Base-by-base conservation (phyloP, 2,797 vertebrate species). In the Hoplostethus mediterraneus region DNA sequence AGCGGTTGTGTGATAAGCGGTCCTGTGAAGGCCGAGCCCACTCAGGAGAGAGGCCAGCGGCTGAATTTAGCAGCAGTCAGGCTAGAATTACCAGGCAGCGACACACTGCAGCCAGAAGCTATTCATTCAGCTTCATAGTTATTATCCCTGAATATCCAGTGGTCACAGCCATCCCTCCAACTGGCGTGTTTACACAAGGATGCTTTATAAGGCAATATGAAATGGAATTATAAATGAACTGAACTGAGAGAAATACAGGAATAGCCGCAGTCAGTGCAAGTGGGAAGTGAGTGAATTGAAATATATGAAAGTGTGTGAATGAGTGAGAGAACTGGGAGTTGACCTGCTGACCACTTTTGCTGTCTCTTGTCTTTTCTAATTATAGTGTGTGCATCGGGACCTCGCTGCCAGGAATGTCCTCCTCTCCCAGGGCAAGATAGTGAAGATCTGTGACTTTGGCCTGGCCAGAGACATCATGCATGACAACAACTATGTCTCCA, bases 371-470 rank as follows among this genome's bases (percentile, higher is more conserved):
- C 66, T 5, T 73, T 36, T 52, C 47, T 54, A 1, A 74, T 40
- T 70, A 25, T 83, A 99, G 98, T 99, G 98, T 72, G 98, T 99
- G 36, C 98, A 99, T 82, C 95, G 98, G 63, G 98, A 99, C 89
- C 93, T 99, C 78, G 98, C 98, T 0, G 98, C 98, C 82, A 96
- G 98, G 55, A 99, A 99, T 0, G 98, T 99, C 73, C 96, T 99
- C 44, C 93, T 99, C 75, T 98, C 98, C 62, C 97, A 99, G 82
- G 98, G 98, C 68, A 99, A 98, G 88, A 99, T 99, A 0, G 98
- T 99, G 88, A 99, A 99, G 93, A 99, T 99, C 90, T 99, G 98
- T 82, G 98, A 99, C 92, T 99, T 99, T 48, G 98, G 98, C 8
- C 89, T 99, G 87, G 98, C 98, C 75, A 95, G 98, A 81, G 98